Evolutionary conservation across 2,797 vertebrate species (phyloP).

Genomic region (Acrocephalus scirpaceus): DNA sequence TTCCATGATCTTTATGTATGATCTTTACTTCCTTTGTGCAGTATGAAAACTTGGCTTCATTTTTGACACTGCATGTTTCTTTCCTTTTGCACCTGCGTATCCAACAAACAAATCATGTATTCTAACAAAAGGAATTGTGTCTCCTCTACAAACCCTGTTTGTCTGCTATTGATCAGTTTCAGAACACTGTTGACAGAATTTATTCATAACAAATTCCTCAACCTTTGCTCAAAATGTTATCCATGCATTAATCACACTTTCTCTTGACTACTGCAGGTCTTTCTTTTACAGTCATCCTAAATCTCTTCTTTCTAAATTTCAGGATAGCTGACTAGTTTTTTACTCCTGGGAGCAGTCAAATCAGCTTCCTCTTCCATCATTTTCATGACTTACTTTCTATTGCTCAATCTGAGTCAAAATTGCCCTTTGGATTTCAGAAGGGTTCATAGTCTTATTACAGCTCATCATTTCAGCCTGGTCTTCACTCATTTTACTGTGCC

Average conservation of each 20-base stretch:
- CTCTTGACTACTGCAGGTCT: conserved; percentile 27
- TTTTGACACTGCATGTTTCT: not conserved
- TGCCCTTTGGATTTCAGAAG: conserved; percentile 24
- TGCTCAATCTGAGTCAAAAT: not conserved
- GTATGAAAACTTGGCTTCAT: not conserved
- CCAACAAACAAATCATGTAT: not conserved
- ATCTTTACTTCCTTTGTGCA: not conserved
- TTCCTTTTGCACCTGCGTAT: not conserved
- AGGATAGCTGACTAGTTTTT: conserved; percentile 32
- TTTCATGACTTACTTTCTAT: conserved; percentile 45
- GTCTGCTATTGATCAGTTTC: conserved; percentile 18
- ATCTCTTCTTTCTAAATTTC: conserved; percentile 51
- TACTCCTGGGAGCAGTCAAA: conserved; percentile 24
- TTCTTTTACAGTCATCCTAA: conserved; percentile 47
- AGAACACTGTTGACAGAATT: not conserved
- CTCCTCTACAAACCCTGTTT: not conserved
- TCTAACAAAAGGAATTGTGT: not conserved
- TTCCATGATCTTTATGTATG: not conserved
- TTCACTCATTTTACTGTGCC: not conserved
- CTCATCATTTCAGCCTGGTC: not conserved
- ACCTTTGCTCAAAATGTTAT: conserved; percentile 39
- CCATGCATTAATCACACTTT: conserved; percentile 57
- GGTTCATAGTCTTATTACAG: conserved; percentile 25
- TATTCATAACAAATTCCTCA: conserved; percentile 44
- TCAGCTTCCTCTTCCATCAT: conserved; percentile 40